phyloP scores from a whole-genome alignment of 2,113 vertebrate species.

The Zosterops hypoxanthus region DNA sequence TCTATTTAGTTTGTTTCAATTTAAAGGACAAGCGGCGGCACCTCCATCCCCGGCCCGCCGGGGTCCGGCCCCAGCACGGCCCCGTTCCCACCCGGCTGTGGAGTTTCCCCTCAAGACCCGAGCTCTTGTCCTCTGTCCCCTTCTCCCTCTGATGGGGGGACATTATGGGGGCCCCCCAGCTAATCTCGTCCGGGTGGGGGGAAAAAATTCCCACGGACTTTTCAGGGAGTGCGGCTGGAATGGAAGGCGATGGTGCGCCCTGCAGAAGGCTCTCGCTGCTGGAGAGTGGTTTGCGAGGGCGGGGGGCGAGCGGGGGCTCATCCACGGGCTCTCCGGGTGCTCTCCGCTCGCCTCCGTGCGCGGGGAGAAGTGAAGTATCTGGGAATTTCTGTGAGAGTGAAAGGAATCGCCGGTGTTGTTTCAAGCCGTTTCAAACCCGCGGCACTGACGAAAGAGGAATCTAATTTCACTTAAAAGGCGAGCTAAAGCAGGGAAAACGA shows the following conservation, averaged over 20 bases:
- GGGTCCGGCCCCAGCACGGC: not conserved
- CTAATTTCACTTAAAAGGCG: not conserved
- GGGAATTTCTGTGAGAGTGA: not conserved
- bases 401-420: not conserved
- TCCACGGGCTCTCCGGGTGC: not conserved
- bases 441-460: not conserved
- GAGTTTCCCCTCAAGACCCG: not conserved
- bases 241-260: not conserved
- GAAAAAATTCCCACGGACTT: not conserved
- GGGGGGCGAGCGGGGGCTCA: not conserved
- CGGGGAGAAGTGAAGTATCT: not conserved
- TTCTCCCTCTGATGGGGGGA: too few species aligned
- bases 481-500: constrained; percentile 18
- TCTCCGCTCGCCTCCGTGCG: not conserved
- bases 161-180: not conserved
- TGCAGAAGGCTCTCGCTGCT: not conserved
- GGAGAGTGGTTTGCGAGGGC: not conserved
- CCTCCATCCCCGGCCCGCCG: not conserved
- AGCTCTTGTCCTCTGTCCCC: not conserved
- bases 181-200: not conserved
- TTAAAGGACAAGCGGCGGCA: not conserved
- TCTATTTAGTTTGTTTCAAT: not conserved
- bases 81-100: not conserved
- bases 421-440: not conserved
- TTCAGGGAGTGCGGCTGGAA: not conserved